Evolutionary conservation across 2,113 vertebrate genomes (phyloP), one percentile per base, ranked within the genome.

Genomic region (Loxodonta africana): DNA sequence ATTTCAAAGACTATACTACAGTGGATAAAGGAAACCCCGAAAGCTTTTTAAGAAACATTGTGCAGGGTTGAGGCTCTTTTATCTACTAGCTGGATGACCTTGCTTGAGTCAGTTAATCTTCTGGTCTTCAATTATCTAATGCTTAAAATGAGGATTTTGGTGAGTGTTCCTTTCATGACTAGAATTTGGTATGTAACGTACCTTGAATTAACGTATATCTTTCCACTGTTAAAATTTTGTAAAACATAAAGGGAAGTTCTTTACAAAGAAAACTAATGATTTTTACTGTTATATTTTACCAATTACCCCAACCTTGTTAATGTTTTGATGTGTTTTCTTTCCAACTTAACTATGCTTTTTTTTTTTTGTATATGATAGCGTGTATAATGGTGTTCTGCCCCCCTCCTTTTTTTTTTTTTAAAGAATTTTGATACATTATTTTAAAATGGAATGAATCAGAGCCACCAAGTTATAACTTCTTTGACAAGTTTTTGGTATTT

Each of bases 121-220:
- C 23, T 83, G 62, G 33, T 9, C 25, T n/a, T 97, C 7, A 74
- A 3, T 95, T 86, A 93, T 83, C 78, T 78, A 5, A 90, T 85
- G 48, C 87, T 87, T 84, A 69, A 73, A 88, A 48, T 87, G 65
- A 88, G 60, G 33, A 33, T 85, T 91, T 94, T 44, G 65, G 37
- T 95, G 51, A 94, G 85, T 2, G 69, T 80, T 81, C 21, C 28
- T 88, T 69, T 69, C 14, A 83, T n/a, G 3, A 77, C 20, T 53
- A 51, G 30, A 89, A 87, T 89, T 95, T 92, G 48, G n/a, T 92
- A n/a, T 37, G 33, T 93, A 83, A 90, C 26, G 33, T 78, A 46
- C 51, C 65, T 92, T 83, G 60, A 83, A 51, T 93, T 96, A 95
- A 60, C 53, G 1, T 67, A 2, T 97, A 60, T 96, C 26, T 80